Evolutionary conservation across 1,140 invertebrate species (phyloP).

Genomic region (Drosophila tristis): DNA sequence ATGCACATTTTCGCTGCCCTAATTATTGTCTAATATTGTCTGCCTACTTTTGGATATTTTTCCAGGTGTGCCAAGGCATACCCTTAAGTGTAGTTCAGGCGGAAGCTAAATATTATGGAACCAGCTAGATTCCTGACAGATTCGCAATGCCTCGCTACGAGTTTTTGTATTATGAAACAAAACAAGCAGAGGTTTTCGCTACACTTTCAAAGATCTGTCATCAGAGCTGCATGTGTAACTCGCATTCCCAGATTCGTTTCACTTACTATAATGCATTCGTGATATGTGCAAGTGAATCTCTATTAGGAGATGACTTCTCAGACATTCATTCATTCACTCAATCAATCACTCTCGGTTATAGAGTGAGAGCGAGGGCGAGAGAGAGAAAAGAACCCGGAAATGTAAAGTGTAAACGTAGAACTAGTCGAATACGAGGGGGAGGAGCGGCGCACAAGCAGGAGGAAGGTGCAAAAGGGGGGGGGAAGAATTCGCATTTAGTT

Average conservation of each 20-base stretch:
- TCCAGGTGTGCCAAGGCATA: no score
- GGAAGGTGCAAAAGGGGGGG: constrained; percentile 11
- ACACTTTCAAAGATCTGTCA: constrained; percentile 35
- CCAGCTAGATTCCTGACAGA: constrained; percentile 13
- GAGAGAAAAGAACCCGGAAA: constrained; percentile 35
- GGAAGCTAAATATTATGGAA: no score
- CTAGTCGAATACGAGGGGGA: no score
- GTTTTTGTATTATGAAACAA: neutral
- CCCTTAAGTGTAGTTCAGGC: no score
- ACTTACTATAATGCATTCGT: no score
- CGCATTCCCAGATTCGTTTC: no score
- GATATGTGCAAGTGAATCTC: no score
- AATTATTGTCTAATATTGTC: no score
- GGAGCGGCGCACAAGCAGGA: no score
- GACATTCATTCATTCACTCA: constrained; percentile 3
- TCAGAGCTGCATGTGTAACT: no score
- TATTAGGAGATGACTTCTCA: constrained; percentile 24
- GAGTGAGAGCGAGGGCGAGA: constrained; percentile 4
- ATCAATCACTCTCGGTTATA: constrained; percentile 2
- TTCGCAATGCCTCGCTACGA: constrained; percentile 10
- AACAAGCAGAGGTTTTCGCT: constrained; percentile 3
- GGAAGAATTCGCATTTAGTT: constrained; percentile 60
- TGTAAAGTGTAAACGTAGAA: constrained; percentile 27
- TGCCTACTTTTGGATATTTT: no score
- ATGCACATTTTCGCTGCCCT: no score